Percentiles rank a stretch among this genome's conserved stretches.
phyloP scores from a whole-genome alignment of 2,113 vertebrate species.

The Hippolais icterina region DNA sequence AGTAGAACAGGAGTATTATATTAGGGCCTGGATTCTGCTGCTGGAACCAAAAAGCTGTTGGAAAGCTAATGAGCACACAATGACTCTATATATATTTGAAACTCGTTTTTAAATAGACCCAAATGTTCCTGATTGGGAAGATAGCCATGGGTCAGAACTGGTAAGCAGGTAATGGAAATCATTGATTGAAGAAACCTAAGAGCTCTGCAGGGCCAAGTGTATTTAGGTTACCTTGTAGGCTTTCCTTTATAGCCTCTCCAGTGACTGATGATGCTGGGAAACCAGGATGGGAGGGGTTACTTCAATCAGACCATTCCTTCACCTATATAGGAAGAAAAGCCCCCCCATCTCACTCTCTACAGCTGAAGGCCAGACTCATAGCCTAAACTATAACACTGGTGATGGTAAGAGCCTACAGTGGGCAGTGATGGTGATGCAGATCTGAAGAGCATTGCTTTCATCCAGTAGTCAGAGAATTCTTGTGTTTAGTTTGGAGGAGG shows the following conservation, averaged over 20 bases:
- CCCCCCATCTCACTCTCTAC: background rate
- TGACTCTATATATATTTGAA: background rate
- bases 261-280: background rate
- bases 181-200: background rate
- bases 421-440: background rate
- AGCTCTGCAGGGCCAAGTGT: background rate
- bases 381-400: background rate
- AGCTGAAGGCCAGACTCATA: background rate
- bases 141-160: background rate
- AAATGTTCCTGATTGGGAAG: background rate
- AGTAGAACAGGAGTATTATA: background rate
- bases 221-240: background rate
- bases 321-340: background rate
- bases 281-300: background rate
- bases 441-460: background rate
- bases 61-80: background rate
- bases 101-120: background rate
- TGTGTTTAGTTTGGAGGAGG: background rate
- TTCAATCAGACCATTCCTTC: background rate
- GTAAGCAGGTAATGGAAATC: background rate
- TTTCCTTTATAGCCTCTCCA: background rate
- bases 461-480: background rate
- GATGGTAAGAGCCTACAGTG: background rate
- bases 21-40: background rate
- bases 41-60: background rate